Base-by-base conservation (phyloP, 2,888 invertebrate genomes). In the Caenorhabditis panamensis region DNA sequence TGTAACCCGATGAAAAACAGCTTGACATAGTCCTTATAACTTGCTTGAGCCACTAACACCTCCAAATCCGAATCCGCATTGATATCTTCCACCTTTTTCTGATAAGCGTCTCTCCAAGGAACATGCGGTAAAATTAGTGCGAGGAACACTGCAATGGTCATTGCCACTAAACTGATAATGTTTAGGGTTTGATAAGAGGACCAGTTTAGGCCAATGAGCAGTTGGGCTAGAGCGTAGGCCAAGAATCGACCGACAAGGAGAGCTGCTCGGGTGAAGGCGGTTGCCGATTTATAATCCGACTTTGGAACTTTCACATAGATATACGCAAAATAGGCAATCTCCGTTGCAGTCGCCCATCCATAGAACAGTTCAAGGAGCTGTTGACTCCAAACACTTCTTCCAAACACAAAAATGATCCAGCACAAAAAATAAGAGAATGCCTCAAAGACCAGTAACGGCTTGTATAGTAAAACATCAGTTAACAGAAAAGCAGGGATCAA, bases 271-370 rank as follows among this genome's bases (percentile, higher is more conserved):
- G 87, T 87, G 54, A 82, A 84, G 1, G 85, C 85, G 0, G 89
- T 89, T 2, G 84, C 87, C 82, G 73, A 56, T 66, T 79, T 71
- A 24, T 75, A 81, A n/a, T 81, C 69, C 0, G 54, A 72, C 47
- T 81, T 81, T 26, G 81, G 81, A 0, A 77, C 77, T 72, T 81
- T 81, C 59, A 81, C 76, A 54, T 79, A 79, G 41, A 81, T 95
- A 89, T 96, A 97, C 0, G 96, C 95, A 89, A 94, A 95, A 91
- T 96, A 97, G 0, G 96, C 96, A 2, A 97, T 95, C 92, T 96
- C 96, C 0, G 95, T 94, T 0, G 96, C 95, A 91, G 94, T 94
- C 90, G 95, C 96, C 24, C 95, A 93, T 5, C 96, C 96, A 41
- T 87, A 88, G 54, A 87, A 79, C n/a, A 86, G 41, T 71, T 89